Evolutionary conservation across 2,797 vertebrate species (phyloP).

Genomic region (Onychomys torridus): DNA sequence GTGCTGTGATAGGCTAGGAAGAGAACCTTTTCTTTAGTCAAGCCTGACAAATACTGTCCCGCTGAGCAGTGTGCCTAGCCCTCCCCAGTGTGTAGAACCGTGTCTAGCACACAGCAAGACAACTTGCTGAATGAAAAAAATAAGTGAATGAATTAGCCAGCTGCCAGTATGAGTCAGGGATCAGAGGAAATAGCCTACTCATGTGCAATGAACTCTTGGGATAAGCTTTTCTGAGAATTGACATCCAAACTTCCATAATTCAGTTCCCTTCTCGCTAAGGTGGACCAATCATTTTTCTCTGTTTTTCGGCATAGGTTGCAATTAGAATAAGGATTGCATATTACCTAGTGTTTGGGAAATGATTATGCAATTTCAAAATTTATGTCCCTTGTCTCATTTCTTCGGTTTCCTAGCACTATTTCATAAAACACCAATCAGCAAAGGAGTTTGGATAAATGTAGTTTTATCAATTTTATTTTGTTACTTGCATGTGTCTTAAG

Average conservation of each 20-base stretch:
- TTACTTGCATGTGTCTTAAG: conserved; percentile 1
- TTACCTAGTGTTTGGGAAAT: conserved; percentile 43
- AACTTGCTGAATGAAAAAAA: conserved; percentile 24
- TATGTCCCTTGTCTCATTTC: not conserved
- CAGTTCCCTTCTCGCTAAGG: not conserved
- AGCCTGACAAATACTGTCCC: not conserved
- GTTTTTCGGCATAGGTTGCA: not conserved
- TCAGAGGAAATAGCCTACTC: not conserved
- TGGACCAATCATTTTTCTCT: not conserved
- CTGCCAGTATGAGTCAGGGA: not conserved
- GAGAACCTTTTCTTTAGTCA: not conserved
- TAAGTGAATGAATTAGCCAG: not conserved
- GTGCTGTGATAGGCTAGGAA: not conserved
- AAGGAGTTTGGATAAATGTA: not conserved
- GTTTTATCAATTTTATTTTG: not conserved
- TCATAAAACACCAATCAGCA: not conserved
- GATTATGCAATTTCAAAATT: not conserved
- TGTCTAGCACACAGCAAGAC: not conserved
- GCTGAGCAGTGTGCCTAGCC: not conserved
- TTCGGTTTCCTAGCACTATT: not conserved
- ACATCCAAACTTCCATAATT: not conserved
- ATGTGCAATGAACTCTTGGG: not conserved
- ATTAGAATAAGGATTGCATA: conserved; percentile 33
- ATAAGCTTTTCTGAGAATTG: conserved; percentile 47
- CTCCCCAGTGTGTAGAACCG: not conserved